Evolutionary conservation across 2,113 vertebrate species (phyloP).

Genomic region (Siphamia tubifer): DNA sequence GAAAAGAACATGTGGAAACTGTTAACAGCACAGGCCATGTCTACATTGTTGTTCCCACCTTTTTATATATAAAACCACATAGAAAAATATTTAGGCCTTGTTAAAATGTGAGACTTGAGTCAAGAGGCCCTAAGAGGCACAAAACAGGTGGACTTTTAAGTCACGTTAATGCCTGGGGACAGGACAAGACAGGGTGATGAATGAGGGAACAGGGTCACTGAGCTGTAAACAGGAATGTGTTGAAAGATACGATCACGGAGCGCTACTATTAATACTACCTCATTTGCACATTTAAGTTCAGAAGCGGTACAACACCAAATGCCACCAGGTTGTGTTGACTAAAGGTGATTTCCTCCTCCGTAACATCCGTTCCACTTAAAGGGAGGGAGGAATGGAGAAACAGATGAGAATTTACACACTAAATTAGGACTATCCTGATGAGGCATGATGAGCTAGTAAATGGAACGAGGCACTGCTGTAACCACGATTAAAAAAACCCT

Average conservation of each 20-base stretch:
- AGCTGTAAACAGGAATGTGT: conserved; percentile 45
- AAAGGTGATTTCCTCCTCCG: conserved; percentile 49
- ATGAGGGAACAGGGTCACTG: conserved; percentile 54
- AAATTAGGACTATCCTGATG: neutral
- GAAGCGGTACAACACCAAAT: conserved; percentile 13
- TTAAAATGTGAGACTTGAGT: neutral
- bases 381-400: neutral
- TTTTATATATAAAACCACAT: neutral
- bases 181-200: conserved; percentile 32
- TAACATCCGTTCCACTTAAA: conserved; percentile 39
- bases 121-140: neutral
- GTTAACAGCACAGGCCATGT: no score
- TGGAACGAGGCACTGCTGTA: neutral
- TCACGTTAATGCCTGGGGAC: neutral
- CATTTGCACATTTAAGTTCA: conserved; percentile 9
- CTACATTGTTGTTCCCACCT: neutral
- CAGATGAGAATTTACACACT: neutral
- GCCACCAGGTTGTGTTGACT: conserved; percentile 15
- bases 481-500: neutral
- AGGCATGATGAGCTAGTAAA: neutral
- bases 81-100: no score
- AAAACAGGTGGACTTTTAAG: neutral
- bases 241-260: conserved; percentile 45
- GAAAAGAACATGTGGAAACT: no score
- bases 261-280: conserved; percentile 59